Conservation (phyloP, 2,888 invertebrate genomes). For the Laothoe populi region DNA sequence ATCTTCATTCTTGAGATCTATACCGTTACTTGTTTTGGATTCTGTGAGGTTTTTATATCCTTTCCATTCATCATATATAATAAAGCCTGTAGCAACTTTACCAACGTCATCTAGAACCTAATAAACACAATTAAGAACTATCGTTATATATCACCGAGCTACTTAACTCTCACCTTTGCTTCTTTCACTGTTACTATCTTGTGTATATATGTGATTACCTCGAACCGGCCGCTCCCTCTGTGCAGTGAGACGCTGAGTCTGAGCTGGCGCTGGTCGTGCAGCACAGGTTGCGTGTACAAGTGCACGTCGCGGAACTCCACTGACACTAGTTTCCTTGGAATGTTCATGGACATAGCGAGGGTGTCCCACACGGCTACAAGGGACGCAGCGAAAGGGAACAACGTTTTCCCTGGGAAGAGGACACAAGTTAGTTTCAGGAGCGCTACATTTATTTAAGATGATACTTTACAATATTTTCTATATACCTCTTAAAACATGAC, state of each 20-base stretch:
- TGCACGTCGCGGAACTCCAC: conserved; percentile 88
- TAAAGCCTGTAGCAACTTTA: conserved; percentile 31
- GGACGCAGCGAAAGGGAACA: conserved; percentile 91
- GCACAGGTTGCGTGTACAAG: conserved; percentile 84
- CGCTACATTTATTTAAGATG: not conserved
- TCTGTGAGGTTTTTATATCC: not conserved
- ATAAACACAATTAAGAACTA: not conserved
- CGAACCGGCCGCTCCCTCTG: conserved; percentile 84
- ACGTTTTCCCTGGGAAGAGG: conserved; percentile 77
- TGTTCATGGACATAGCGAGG: conserved; percentile 81
- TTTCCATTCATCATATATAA: not conserved
- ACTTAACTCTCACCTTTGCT: too few relatives aligned
- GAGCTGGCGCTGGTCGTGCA: conserved; percentile 75
- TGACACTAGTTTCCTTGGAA: conserved; percentile 85
- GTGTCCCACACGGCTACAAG: conserved; percentile 89
- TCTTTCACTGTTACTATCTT: not conserved
- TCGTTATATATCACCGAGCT: not conserved
- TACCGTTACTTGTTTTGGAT: not conserved
- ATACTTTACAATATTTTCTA: not conserved
- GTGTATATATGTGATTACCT: conserved; percentile 44
- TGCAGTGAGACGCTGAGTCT: conserved; percentile 84
- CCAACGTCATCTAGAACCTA: conserved; percentile 26
- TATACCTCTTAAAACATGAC: conserved; percentile 91
- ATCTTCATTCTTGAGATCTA: conserved; percentile 36
- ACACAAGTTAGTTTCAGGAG: not conserved